phyloP scores from a whole-genome alignment of 1,140 invertebrate genomes.

The Venturia canescens region DNA sequence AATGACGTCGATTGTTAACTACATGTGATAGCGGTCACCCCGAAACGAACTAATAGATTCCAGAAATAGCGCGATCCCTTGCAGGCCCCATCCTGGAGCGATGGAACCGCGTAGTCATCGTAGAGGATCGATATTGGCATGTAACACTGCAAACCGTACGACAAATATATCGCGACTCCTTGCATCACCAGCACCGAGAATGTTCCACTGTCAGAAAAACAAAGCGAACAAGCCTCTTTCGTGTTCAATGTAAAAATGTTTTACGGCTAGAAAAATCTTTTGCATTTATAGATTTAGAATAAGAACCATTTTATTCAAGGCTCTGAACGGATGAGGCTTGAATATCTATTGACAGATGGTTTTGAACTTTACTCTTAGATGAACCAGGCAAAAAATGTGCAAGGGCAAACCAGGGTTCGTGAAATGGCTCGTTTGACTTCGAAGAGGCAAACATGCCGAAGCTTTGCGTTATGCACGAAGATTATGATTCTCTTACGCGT shows the following conservation, averaged over 20 bases:
- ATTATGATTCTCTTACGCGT: constrained; percentile 46
- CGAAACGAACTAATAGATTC: constrained; percentile 58
- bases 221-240: neutral
- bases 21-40: constrained; percentile 59
- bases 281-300: too few relatives aligned
- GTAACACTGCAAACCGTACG: constrained; percentile 63
- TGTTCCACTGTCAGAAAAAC: constrained; percentile 51
- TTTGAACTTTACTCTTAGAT: too few relatives aligned
- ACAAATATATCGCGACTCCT: constrained; percentile 60
- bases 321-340: too few relatives aligned
- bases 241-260: too few relatives aligned
- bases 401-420: too few relatives aligned
- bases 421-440: too few relatives aligned
- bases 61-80: constrained; percentile 56
- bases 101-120: constrained; percentile 53
- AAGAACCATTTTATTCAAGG: too few relatives aligned
- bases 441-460: too few relatives aligned
- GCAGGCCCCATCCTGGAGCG: constrained; percentile 46
- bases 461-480: too few relatives aligned
- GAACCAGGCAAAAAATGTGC: too few relatives aligned
- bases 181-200: constrained; percentile 59
- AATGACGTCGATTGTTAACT: constrained; percentile 23
- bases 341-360: too few relatives aligned
- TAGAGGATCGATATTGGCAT: constrained; percentile 61
- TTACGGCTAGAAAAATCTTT: too few relatives aligned